These are phyloP conservation scores for Mallateleia sp. DNA, from an alignment of 2,888 invertebrate genomes.

Conservation along the genomic window DNA sequence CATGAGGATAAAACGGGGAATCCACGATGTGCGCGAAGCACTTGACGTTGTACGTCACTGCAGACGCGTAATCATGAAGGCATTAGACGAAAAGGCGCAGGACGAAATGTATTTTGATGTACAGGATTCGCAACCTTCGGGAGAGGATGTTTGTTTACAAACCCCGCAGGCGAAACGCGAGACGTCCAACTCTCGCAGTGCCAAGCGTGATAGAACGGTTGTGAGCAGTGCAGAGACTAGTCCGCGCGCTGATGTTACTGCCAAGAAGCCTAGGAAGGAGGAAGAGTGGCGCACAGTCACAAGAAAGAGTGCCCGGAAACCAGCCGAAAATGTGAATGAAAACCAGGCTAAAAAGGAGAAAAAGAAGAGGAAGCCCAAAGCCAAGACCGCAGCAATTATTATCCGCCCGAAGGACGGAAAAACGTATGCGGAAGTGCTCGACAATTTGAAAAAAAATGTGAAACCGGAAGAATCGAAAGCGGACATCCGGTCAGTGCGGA, in stretches of 20 bases:
- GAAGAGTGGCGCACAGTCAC: too few relatives aligned
- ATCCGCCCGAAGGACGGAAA: constrained; percentile 30
- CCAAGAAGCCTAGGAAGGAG: too few relatives aligned
- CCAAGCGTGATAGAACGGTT: constrained; percentile 5
- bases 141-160: neutral
- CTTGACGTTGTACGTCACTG: neutral
- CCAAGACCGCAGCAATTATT: neutral
- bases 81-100: neutral
- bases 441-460: constrained; percentile 28
- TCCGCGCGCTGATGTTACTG: neutral
- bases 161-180: neutral
- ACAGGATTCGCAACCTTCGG: too few relatives aligned
- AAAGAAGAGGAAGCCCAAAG: neutral
- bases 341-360: too few relatives aligned
- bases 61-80: neutral
- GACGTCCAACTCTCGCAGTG: constrained; percentile 5
- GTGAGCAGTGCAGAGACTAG: neutral
- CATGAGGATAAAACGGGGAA: neutral
- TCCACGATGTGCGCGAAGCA: neutral
- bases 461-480: constrained; percentile 29
- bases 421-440: constrained; percentile 50
- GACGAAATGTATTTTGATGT: neutral
- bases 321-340: too few relatives aligned
- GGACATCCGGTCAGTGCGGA: constrained; percentile 42
- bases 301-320: too few relatives aligned